phyloP scores from a whole-genome alignment of 2,888 invertebrate genomes.

The Acronicta alni region DNA sequence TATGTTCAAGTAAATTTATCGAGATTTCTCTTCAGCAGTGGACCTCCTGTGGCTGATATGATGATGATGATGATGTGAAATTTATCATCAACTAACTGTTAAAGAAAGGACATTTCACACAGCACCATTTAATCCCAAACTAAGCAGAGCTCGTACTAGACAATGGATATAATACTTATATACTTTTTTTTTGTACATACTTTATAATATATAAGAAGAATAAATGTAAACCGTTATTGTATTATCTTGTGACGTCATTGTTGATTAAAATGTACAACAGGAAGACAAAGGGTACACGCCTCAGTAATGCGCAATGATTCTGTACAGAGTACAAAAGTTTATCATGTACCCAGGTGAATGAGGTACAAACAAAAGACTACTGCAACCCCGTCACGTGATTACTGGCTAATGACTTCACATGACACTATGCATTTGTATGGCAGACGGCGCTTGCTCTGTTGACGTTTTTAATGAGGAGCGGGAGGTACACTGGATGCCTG shows the following conservation, averaged over 20 bases:
- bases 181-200: too few relatives aligned
- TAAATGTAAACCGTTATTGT: too few relatives aligned
- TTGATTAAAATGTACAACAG: conserved; percentile 26
- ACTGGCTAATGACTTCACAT: conserved; percentile 70
- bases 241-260: not conserved
- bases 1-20: too few relatives aligned
- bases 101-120: too few relatives aligned
- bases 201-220: too few relatives aligned
- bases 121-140: too few relatives aligned
- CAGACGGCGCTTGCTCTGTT: conserved; percentile 60
- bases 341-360: conserved; percentile 43
- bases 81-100: too few relatives aligned
- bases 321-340: conserved; percentile 46
- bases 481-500: conserved; percentile 51
- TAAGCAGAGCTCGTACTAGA: too few relatives aligned
- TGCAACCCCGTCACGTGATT: conserved; percentile 64
- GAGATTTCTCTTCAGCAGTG: too few relatives aligned
- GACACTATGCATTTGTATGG: conserved; percentile 61
- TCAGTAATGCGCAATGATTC: conserved; percentile 20
- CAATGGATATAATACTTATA: too few relatives aligned
- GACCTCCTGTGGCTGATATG: too few relatives aligned
- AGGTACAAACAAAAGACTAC: conserved; percentile 55
- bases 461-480: conserved; percentile 70
- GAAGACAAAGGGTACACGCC: conserved; percentile 20
- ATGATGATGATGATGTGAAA: too few relatives aligned